Evolutionary conservation across 2,797 vertebrate species (phyloP).

Genomic region (Sebastes oblongus): DNA sequence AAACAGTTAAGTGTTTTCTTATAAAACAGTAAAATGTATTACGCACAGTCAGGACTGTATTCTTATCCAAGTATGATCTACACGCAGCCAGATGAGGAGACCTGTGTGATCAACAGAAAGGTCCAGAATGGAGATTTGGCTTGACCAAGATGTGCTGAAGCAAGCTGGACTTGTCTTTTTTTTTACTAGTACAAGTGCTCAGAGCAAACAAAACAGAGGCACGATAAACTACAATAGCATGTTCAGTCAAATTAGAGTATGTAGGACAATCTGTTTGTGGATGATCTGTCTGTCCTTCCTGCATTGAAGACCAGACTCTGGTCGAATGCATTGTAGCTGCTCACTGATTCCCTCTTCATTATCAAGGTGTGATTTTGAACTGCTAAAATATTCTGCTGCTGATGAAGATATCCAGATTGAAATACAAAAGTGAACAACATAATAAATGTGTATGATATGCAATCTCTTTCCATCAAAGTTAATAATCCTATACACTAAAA

Average conservation of each 20-base stretch:
- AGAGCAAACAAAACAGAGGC: slow-evolving; percentile 33
- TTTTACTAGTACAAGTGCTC: slow-evolving; percentile 37
- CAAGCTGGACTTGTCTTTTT: slow-evolving; percentile 94
- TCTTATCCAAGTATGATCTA: slow-evolving; percentile 31
- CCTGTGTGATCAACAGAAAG: slow-evolving; percentile 17
- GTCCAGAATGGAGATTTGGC: slow-evolving; percentile 70
- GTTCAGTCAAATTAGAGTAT: slow-evolving; percentile 9
- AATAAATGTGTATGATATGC: slow-evolving; percentile 31
- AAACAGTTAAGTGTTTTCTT: slow-evolving; percentile 47
- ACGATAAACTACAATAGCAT: slow-evolving; percentile 2
- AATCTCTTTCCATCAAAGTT: slow-evolving; percentile 28
- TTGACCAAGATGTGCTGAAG: slow-evolving; percentile 87
- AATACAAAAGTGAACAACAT: slow-evolving; percentile 53
- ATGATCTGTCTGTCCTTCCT: slow-evolving; percentile 30
- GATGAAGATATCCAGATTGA: slow-evolving; percentile 66
- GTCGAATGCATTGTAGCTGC: slow-evolving; percentile 58
- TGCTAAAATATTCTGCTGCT: slow-evolving; percentile 86
- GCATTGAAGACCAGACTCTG: slow-evolving; percentile 26
- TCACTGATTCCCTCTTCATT: slow-evolving; percentile 52
- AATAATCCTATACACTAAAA: slow-evolving; percentile 17
- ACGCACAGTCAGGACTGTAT: slow-evolving; percentile 42
- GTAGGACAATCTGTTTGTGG: slow-evolving; percentile 16
- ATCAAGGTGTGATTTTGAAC: slow-evolving; percentile 74
- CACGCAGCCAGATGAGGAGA: slow-evolving; percentile 36
- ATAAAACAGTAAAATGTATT: slow-evolving; percentile 40